Conservation (phyloP, 2,888 invertebrate species). For the Venustoraphidia nigricollis region DNA sequence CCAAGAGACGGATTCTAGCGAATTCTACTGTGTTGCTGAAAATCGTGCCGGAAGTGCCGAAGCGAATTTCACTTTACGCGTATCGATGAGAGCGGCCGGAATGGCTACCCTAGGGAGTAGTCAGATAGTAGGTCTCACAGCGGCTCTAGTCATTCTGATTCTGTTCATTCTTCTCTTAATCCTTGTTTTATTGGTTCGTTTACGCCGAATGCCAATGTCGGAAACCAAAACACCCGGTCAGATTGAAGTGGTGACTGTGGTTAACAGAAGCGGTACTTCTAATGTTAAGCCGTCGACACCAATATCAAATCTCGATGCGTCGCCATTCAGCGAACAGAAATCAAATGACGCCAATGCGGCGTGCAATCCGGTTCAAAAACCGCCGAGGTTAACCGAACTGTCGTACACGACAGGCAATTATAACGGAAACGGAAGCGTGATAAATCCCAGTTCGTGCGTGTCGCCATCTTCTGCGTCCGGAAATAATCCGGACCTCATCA, state of each 20-base stretch:
- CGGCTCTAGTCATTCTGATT: slow-evolving; percentile 63
- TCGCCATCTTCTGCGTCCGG: slow-evolving; percentile 58
- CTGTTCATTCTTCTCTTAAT: slow-evolving; percentile 57
- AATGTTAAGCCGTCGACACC: slow-evolving; percentile 27
- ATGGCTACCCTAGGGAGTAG: slow-evolving; percentile 70
- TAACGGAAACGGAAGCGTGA: slow-evolving; percentile 48
- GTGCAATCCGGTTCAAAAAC: slow-evolving; percentile 56
- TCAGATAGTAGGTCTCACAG: slow-evolving; percentile 73
- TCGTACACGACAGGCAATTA: slow-evolving; percentile 53
- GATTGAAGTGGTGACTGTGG: slow-evolving; percentile 50
- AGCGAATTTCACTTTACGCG: slow-evolving; percentile 77
- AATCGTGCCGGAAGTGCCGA: slow-evolving; percentile 78
- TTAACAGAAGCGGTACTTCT: slow-evolving; percentile 36
- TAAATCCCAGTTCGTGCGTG: slow-evolving; percentile 46
- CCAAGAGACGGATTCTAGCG: slow-evolving; percentile 67
- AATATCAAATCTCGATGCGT: slow-evolving; percentile 35
- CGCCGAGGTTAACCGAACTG: slow-evolving; percentile 50
- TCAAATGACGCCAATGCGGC: slow-evolving; percentile 21
- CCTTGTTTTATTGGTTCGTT: slow-evolving; percentile 55
- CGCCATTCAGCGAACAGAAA: slow-evolving; percentile 27
- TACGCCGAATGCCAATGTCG: slow-evolving; percentile 55
- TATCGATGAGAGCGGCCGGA: slow-evolving; percentile 60
- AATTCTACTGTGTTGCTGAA: slow-evolving; percentile 80
- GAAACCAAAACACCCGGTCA: slow-evolving; percentile 65
- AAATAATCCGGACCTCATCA: slow-evolving; percentile 75